Base-by-base conservation (phyloP, 2,888 invertebrate species). In the Zhuqinia jingwanae region DNA sequence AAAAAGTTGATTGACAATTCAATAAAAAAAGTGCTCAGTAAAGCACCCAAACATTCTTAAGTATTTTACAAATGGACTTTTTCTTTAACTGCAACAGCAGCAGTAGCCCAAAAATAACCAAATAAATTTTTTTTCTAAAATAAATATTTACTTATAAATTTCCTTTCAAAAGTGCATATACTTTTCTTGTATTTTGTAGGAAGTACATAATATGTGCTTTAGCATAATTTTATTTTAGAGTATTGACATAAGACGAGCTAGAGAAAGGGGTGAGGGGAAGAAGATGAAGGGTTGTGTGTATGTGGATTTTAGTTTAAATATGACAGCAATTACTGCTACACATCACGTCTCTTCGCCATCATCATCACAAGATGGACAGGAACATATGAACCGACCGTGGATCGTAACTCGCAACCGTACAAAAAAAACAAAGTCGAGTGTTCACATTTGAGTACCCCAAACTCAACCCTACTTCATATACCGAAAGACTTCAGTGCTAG, bases 291-390 rank as follows among this genome's bases (percentile, higher is more conserved):
- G 56, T 20, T 56, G 56, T 17, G 63, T 27, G 27, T 27, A 63
- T 13, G 5, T 27, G 17, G 1, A 3, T 20, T 56, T 56, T 20
- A 20, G 3, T 15, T 63, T 27, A 27, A 63, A 63, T 63, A 63
- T 63, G 25, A 63, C 63, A 27, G 30, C n/a, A 63, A 27, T 27
- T n/a, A n/a, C n/a, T n/a, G n/a, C n/a, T n/a, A n/a, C n/a, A n/a
- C n/a, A n/a, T n/a, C n/a, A n/a, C n/a, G n/a, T n/a, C n/a, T n/a
- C n/a, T n/a, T n/a, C n/a, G n/a, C n/a, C n/a, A n/a, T 11, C 10
- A 63, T 63, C n/a, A 5, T 63, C 17, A n/a, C 10, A 63, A 30
- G 63, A 63, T 27, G 63, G 27, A 63, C 63, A 30, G n/a, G 30
- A 63, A 63, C 63, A 56, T 63, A 30, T n/a, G n/a, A 63, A 27